These are phyloP conservation scores for Emmelina monodactyla DNA, from an alignment of 2,888 invertebrate genomes.

Conservation along the genomic window DNA sequence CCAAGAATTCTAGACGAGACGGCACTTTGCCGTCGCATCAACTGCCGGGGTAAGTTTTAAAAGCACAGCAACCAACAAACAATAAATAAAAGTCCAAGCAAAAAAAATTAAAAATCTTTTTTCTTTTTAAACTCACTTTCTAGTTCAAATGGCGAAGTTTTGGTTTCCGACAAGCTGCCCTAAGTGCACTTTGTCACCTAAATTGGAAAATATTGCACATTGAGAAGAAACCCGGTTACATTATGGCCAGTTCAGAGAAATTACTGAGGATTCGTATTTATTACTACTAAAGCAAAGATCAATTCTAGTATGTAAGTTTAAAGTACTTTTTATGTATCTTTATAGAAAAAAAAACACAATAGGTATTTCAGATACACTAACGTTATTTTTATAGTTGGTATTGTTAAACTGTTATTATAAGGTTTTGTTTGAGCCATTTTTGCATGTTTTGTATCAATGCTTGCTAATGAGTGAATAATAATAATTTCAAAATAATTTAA, in stretches of 20 bases:
- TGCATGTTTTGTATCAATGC: too few relatives aligned
- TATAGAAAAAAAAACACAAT: too few relatives aligned
- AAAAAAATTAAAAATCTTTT: slow-evolving; percentile 27
- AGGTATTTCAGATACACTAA: too few relatives aligned
- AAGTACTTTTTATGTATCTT: too few relatives aligned
- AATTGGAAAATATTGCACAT: slow-evolving; percentile 63
- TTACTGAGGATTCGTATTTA: neutral
- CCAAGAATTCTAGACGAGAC: too few relatives aligned
- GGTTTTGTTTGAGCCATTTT: too few relatives aligned
- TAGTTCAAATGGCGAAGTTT: slow-evolving; percentile 61
- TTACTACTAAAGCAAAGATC: neutral
- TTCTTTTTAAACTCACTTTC: slow-evolving; percentile 38
- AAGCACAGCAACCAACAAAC: slow-evolving; percentile 9
- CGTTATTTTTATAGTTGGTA: too few relatives aligned
- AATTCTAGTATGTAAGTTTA: neutral
- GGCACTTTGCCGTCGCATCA: too few relatives aligned
- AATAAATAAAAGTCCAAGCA: slow-evolving; percentile 21
- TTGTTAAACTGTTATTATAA: too few relatives aligned
- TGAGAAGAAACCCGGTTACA: slow-evolving; percentile 30
- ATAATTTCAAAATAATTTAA: too few relatives aligned
- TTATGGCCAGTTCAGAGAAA: slow-evolving; percentile 10
- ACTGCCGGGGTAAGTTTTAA: neutral
- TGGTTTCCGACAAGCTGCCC: slow-evolving; percentile 56
- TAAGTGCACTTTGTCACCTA: slow-evolving; percentile 66
- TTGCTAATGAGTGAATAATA: too few relatives aligned